Conservation (phyloP, 2,888 invertebrate species). For the Acanthosepion pharaonis region DNA sequence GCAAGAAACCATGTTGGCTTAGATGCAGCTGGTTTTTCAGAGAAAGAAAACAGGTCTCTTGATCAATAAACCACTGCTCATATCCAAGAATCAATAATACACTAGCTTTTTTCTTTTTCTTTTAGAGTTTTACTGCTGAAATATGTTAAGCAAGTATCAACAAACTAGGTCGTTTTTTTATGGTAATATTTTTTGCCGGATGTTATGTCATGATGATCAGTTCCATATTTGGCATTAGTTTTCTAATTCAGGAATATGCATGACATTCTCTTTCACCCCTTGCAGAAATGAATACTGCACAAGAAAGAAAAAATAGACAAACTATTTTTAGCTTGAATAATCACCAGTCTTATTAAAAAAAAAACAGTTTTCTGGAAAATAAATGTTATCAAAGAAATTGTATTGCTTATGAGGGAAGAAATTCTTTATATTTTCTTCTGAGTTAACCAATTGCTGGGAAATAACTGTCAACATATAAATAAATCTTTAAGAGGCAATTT, state of each 20-base stretch:
- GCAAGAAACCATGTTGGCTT: conserved; percentile 17
- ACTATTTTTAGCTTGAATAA: not conserved
- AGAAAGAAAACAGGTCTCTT: not conserved
- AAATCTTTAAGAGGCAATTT: not conserved
- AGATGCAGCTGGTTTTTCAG: conserved; percentile 11
- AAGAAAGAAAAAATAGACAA: not conserved
- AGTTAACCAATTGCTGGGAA: not conserved
- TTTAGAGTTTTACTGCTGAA: not conserved
- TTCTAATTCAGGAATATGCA: not conserved
- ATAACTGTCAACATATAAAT: not conserved
- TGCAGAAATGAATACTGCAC: not conserved
- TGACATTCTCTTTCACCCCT: not conserved
- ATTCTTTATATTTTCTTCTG: not conserved
- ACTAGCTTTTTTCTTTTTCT: not conserved
- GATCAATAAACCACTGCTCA: conserved; percentile 12
- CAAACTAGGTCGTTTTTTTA: not conserved
- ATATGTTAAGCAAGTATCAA: not conserved
- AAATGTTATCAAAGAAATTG: not conserved
- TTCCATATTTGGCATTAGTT: not conserved
- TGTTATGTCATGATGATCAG: not conserved
- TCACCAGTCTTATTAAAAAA: not conserved
- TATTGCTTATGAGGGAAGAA: not conserved
- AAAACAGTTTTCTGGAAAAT: not conserved
- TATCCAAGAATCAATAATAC: not conserved
- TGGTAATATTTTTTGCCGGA: not conserved